Percentiles rank a stretch among this genome's conserved stretches.
phyloP scores from a whole-genome alignment of 2,797 vertebrate species.

The Orestias chungarensis region DNA sequence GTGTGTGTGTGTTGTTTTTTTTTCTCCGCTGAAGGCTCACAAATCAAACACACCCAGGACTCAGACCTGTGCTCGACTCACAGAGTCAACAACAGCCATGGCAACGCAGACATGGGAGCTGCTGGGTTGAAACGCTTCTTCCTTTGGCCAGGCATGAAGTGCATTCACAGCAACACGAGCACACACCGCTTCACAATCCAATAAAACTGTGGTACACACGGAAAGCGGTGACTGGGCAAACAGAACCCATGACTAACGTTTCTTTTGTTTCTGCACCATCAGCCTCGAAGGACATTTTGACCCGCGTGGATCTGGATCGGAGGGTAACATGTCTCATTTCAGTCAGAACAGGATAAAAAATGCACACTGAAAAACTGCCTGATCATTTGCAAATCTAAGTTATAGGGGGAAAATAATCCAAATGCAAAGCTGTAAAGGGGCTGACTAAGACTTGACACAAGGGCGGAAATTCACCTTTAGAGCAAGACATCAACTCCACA shows the following conservation, averaged over 20 bases:
- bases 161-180: neutral
- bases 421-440: too few relatives aligned
- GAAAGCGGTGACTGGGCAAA: slow-evolving; percentile 47
- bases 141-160: slow-evolving; percentile 5
- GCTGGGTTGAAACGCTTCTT: slow-evolving; percentile 34
- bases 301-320: neutral
- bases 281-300: slow-evolving; percentile 38
- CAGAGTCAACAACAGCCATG: slow-evolving; percentile 73
- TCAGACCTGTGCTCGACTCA: slow-evolving; percentile 23
- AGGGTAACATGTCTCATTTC: slow-evolving; percentile 6
- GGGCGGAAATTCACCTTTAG: too few relatives aligned
- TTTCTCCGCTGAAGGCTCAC: slow-evolving; percentile 27
- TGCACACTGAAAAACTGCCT: too few relatives aligned
- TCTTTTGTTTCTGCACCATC: slow-evolving; percentile 52
- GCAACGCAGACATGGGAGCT: slow-evolving; percentile 49
- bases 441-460: too few relatives aligned
- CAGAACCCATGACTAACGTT: slow-evolving; percentile 46
- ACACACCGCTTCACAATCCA: neutral
- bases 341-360: too few relatives aligned
- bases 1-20: too few relatives aligned
- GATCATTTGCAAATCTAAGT: too few relatives aligned
- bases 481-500: too few relatives aligned
- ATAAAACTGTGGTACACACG: slow-evolving; percentile 14
- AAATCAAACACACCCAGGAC: slow-evolving; percentile 54
- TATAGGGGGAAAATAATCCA: too few relatives aligned